Conservation (phyloP, 2,113 vertebrate genomes). For the Dicentrarchus labrax region DNA sequence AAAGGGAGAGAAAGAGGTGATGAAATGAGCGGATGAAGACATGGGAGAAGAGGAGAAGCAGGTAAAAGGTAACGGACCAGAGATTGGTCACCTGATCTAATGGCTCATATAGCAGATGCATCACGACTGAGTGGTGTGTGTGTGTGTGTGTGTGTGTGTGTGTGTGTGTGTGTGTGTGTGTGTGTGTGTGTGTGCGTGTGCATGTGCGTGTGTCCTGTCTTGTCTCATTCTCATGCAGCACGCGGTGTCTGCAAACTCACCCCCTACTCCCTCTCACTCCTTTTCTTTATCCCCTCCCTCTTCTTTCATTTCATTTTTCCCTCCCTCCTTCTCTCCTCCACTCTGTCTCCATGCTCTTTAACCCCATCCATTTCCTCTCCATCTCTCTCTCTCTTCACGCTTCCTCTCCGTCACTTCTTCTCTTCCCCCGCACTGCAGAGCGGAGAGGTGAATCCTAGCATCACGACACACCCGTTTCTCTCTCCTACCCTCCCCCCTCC, state of each 20-base stretch:
- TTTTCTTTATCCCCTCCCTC: background rate
- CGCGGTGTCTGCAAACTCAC: constrained; percentile 29
- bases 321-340: background rate
- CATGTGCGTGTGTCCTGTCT: constrained; percentile 8
- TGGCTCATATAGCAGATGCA: constrained; percentile 60
- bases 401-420: background rate
- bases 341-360: constrained; percentile 24
- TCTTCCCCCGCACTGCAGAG: constrained; percentile 13
- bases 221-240: constrained; percentile 63
- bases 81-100: constrained; percentile 62
- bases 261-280: constrained; percentile 12
- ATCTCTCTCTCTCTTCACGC: constrained; percentile 1
- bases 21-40: constrained; percentile 16
- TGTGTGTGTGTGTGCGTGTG: constrained; percentile 47
- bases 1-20: background rate
- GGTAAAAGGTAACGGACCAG: constrained; percentile 56
- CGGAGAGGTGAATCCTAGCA: constrained; percentile 51
- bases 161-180: constrained; percentile 48
- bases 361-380: background rate
- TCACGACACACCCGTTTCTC: constrained; percentile 58
- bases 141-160: constrained; percentile 52
- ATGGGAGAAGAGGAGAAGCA: constrained; percentile 45
- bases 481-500: background rate
- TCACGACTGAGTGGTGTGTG: constrained; percentile 40
- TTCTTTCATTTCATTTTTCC: background rate